Evolutionary conservation across 1,140 invertebrate genomes (phyloP), one percentile per base, ranked within the genome.

Genomic region (Diuraphis noxia): DNA sequence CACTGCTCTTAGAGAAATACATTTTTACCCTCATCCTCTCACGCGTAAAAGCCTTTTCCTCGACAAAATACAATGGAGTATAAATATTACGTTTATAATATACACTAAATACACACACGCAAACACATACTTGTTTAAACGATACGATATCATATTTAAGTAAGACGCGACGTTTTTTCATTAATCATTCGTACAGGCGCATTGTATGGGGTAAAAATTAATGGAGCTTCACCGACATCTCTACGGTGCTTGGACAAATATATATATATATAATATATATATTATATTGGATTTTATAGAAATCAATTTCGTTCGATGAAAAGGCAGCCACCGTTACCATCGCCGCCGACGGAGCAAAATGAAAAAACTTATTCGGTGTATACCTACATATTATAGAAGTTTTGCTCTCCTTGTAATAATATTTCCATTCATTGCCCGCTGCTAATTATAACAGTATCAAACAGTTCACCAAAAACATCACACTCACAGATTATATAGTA

Each of bases 271-370:
- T n/a, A n/a, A n/a, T n/a, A n/a, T n/a, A n/a, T 52, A 88, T 63
- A 63, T 72, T 41, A n/a, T 79, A 90, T 79, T 90, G 88, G 41
- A 41, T 77, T 90, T 77, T 90, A 25, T 43, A 72, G 41, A 90
- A 90, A 90, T 90, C 88, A 90, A 90, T 90, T 90, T 79, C 43
- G 86, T 79, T 79, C 41, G 34, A 30, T 52, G 41, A 43, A 90
- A 86, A 86, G 46, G 43, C 46, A 38, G 81, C 13, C 40, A 6
- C 36, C 81, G 25, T 38, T 25, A 13, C 79, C 79, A 25, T 10
- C 41, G 41, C 10, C 36, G 19, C 30, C 56, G 56, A n/a, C 56
- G 7, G 52, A 4, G 38, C 49, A 72, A 72, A 88, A 88, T 88
- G 56, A 63, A 90, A 90, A 90, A 90, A 90, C 88, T 90, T n/a